These are phyloP conservation scores for Coturnix japonica DNA, from an alignment of 2,113 vertebrate genomes.

Conservation along the genomic window DNA sequence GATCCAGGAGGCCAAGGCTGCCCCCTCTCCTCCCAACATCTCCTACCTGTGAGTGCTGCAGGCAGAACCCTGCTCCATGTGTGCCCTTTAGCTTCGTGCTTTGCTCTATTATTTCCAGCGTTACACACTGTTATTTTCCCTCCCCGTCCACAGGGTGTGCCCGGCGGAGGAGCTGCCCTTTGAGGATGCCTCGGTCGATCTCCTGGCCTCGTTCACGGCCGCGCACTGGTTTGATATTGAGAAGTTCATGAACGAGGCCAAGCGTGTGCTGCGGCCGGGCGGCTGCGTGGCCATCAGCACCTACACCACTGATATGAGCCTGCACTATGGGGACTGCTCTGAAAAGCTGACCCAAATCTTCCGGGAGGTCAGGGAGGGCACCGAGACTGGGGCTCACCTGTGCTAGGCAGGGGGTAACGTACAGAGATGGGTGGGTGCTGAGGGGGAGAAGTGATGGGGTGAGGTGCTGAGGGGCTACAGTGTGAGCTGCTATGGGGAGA, in stretches of 20 bases:
- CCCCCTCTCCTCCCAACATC: constrained; percentile 62
- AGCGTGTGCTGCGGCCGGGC: constrained; percentile 75
- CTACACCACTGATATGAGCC: constrained; percentile 78
- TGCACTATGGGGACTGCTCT: constrained; percentile 66
- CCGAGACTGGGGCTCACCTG: neutral
- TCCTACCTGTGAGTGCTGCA: constrained; percentile 78
- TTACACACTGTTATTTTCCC: fast-evolving
- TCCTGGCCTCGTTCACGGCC: constrained; percentile 80
- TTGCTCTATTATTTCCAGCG: fast-evolving
- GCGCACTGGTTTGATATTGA: constrained; percentile 84
- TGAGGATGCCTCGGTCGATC: constrained; percentile 74
- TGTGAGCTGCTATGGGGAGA: neutral
- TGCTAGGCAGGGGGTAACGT: fast-evolving
- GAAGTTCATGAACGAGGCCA: constrained; percentile 77
- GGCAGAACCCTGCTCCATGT: neutral
- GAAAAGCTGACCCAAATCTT: constrained; percentile 74
- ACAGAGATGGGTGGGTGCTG: too few species aligned
- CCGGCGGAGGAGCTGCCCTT: constrained; percentile 82
- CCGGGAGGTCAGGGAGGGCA: constrained; percentile 73
- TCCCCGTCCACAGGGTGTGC: constrained; percentile 58
- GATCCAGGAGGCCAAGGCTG: constrained; percentile 75
- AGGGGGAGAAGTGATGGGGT: too few species aligned
- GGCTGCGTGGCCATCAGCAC: constrained; percentile 82
- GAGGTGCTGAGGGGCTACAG: neutral
- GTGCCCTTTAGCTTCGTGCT: fast-evolving